phyloP scores from a whole-genome alignment of 2,113 vertebrate species.

The Hiodon alosoides region DNA sequence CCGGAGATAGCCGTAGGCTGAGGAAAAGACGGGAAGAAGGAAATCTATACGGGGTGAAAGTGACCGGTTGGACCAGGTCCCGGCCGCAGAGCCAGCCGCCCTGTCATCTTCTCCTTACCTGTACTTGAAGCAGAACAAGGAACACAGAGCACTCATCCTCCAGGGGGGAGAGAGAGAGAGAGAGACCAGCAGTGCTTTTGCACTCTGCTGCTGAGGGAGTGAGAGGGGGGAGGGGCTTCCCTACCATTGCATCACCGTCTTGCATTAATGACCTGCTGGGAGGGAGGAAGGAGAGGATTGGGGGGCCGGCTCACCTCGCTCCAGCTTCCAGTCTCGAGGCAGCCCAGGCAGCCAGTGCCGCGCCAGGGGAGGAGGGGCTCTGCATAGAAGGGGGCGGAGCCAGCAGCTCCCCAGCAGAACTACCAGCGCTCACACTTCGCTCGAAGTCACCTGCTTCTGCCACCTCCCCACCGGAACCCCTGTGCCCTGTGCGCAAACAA shows the following conservation, averaged over 20 bases:
- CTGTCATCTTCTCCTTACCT: slow-evolving; percentile 57
- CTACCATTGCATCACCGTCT: slow-evolving; percentile 62
- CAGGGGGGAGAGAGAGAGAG: slow-evolving; percentile 59
- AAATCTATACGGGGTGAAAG: neutral
- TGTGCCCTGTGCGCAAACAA: neutral
- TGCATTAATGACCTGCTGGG: slow-evolving; percentile 74
- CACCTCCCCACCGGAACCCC: neutral
- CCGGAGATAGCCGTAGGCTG: no score
- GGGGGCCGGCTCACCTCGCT: slow-evolving; percentile 44
- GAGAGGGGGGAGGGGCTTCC: slow-evolving; percentile 40
- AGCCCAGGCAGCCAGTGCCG: slow-evolving; percentile 41
- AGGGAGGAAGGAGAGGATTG: slow-evolving; percentile 74
- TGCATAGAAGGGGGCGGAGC: slow-evolving; percentile 39
- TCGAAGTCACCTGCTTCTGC: neutral
- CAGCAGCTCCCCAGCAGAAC: neutral
- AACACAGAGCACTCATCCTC: slow-evolving; percentile 75
- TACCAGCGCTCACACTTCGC: neutral
- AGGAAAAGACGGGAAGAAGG: neutral
- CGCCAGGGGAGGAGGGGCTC: slow-evolving; percentile 62
- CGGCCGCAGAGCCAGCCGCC: no score
- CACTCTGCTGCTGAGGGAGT: slow-evolving; percentile 52
- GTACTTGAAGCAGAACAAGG: slow-evolving; percentile 78
- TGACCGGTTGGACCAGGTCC: neutral
- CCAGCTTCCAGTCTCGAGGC: neutral
- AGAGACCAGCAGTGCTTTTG: slow-evolving; percentile 55